Evolutionary conservation across 1,140 invertebrate species (phyloP), one percentile per base, ranked within the genome.

Genomic region (Apis cerana): DNA sequence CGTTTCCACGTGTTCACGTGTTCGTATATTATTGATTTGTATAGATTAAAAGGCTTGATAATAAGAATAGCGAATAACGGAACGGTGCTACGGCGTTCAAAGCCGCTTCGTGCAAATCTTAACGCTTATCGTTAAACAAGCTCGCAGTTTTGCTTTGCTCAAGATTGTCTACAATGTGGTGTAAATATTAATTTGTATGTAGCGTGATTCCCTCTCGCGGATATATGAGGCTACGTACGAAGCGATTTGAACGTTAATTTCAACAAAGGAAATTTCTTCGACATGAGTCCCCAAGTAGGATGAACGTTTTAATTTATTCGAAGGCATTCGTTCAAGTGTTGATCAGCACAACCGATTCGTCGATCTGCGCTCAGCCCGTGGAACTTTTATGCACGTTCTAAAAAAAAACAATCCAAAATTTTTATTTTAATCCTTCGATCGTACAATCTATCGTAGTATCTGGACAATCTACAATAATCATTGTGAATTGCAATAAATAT

Each of bases 361-460:
- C 33, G 89, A 88, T 83, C 91, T 93, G 71, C 93, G 90, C 75
- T 93, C 91, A 43, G 91, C 82, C 54, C 84, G 77, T 59, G 91
- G 89, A 83, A 84, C 89, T 71, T 90, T 92, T 80, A 93, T 84
- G 75, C 76, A 93, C 12, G 88, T 92, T 82, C 93, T 93, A 88
- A n/a, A 92, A 88, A 27, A n/a, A 92, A 13, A 85, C 61, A 80
- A 78, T 64, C 23, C 0, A 71, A 27, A 17, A 0, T 17, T 67
- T 64, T 21, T 17, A 19, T 33, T 3, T 54, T 15, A 9, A 1
- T 15, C 3, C 9, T 15, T 0, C 9, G 27, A 64, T 17, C 15
- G 15, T 33, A 9, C 1, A 7, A 27, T 1, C n/a, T 62, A 15
- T 8, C 13, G 13, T n/a, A 27, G 2, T 33, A 33, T 62, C 7